Evolutionary conservation across 2,113 vertebrate genomes (phyloP).

Genomic region (Hemiprocne comata): DNA sequence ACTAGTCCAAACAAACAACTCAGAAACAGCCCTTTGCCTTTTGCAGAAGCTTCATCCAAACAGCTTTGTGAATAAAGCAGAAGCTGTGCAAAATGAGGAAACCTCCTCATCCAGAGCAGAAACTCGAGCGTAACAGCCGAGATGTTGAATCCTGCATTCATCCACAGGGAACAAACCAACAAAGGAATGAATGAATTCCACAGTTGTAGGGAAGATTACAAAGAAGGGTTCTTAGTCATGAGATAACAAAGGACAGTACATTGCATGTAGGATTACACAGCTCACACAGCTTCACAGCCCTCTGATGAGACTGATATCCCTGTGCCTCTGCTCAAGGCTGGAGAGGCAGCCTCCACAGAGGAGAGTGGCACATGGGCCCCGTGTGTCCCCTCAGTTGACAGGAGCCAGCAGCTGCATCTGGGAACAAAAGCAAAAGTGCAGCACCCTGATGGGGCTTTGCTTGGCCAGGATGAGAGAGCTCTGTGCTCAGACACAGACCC

Average conservation of each 20-base stretch:
- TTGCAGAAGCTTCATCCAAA: neutral
- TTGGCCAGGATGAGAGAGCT: neutral
- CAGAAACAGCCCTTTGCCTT: neutral
- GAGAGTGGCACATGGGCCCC: neutral
- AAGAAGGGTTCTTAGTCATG: neutral
- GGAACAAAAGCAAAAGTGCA: neutral
- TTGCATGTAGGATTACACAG: neutral
- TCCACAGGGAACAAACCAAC: neutral
- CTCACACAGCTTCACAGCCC: neutral
- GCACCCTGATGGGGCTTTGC: neutral
- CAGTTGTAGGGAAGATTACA: neutral
- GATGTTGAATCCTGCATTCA: neutral
- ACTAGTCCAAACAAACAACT: slow-evolving; percentile 49
- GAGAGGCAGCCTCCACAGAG: neutral
- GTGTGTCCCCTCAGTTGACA: neutral
- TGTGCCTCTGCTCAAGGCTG: neutral
- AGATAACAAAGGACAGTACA: no score
- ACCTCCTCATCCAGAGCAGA: neutral
- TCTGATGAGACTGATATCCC: neutral
- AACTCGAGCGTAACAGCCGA: neutral
- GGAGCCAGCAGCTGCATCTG: neutral
- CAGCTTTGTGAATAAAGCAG: slow-evolving; percentile 10
- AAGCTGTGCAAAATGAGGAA: slow-evolving; percentile 14
- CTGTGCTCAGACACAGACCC: neutral
- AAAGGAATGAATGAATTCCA: neutral